A percentile compares a stretch with the other conserved stretches of the same genome.
phyloP scores from a whole-genome alignment of 2,113 vertebrate species.

The Barnardius zonarius region DNA sequence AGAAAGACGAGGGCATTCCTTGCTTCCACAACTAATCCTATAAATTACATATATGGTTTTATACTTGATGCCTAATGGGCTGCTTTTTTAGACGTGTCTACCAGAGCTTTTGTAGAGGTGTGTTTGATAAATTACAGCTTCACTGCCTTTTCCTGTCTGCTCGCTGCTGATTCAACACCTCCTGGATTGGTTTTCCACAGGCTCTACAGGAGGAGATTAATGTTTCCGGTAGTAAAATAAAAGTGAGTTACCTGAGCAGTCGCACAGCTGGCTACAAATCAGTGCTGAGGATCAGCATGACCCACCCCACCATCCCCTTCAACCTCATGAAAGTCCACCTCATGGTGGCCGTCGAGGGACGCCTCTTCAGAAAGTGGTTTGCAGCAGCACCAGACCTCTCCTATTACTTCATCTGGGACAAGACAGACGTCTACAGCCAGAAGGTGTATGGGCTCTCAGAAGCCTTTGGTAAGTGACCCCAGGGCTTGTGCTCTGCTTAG shows the following conservation, averaged over 20 bases:
- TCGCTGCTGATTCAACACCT: slow-evolving; percentile 19
- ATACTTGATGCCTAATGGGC: not conserved
- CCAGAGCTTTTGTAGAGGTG: slow-evolving; percentile 16
- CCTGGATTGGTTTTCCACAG: slow-evolving; percentile 65
- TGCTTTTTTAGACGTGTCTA: slow-evolving; percentile 6
- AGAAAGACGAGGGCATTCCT: not conserved
- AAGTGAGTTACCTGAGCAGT: slow-evolving; percentile 92
- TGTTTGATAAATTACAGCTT: slow-evolving; percentile 51
- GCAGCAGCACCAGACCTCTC: slow-evolving; percentile 89
- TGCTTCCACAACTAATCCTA: not conserved
- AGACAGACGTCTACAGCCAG: slow-evolving; percentile 96
- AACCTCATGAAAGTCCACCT: slow-evolving; percentile 99
- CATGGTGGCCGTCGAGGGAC: slow-evolving; percentile 94
- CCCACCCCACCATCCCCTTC: slow-evolving; percentile 90
- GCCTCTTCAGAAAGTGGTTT: slow-evolving; percentile 96
- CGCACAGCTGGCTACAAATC: slow-evolving; percentile 94
- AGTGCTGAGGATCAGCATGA: slow-evolving; percentile 89
- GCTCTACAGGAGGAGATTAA: slow-evolving; percentile 90
- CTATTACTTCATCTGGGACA: slow-evolving; percentile 97
- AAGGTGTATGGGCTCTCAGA: slow-evolving; percentile 95
- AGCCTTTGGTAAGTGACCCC: slow-evolving; percentile 86
- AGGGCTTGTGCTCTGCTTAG: not conserved
- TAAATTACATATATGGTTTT: not conserved
- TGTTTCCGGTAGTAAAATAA: slow-evolving; percentile 89
- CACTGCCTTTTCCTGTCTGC: slow-evolving; percentile 5